A percentile compares a stretch with the other conserved stretches of the same genome.
Evolutionary conservation across 64 coral and sea anemone genomes (phyloP).

Genomic region (Montipora cactus): DNA sequence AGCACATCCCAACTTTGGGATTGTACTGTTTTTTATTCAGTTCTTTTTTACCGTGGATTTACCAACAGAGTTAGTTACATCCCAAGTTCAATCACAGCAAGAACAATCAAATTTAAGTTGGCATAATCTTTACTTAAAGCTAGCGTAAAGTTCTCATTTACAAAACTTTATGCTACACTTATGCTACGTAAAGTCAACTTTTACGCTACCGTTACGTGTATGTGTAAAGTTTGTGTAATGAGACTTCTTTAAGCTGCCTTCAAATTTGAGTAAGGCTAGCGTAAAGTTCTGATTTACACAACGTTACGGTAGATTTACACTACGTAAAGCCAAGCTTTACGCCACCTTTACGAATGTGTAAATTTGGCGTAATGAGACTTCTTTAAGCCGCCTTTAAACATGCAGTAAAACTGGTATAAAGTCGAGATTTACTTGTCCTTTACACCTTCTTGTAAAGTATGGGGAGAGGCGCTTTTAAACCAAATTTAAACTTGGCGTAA

Average conservation of each 20-base stretch:
- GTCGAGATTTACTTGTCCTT: background rate
- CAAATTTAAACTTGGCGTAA: background rate
- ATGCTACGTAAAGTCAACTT: no score
- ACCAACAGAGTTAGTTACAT: background rate
- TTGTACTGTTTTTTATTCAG: background rate
- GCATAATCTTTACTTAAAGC: background rate
- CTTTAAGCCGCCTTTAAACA: background rate
- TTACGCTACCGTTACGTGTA: no score
- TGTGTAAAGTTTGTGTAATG: no score
- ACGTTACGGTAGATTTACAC: background rate
- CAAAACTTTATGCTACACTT: no score
- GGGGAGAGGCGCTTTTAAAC: background rate
- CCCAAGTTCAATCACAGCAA: background rate
- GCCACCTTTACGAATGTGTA: background rate
- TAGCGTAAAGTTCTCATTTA: no score
- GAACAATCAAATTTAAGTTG: background rate
- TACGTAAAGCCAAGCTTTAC: no score
- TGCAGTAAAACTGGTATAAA: background rate
- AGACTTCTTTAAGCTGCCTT: no score
- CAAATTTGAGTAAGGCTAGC: background rate
- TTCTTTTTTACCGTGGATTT: background rate
- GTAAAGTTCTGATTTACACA: background rate
- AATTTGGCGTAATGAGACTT: background rate
- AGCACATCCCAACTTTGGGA: background rate
- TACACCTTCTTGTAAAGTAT: background rate